Evolutionary conservation across 2,888 invertebrate species (phyloP).

Genomic region (Lagria hirta): DNA sequence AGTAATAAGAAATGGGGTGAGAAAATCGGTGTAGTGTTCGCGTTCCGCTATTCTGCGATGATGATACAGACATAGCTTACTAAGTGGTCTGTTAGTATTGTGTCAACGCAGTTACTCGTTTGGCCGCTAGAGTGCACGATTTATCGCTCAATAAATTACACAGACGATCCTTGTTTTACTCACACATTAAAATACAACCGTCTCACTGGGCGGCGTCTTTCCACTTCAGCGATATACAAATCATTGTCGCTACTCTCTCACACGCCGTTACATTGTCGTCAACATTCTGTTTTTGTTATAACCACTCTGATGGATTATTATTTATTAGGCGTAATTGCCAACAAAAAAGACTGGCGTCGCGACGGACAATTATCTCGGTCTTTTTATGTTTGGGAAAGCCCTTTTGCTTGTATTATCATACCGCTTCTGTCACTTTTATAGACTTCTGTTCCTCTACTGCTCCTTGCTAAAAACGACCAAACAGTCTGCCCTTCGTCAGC

Average conservation of each 20-base stretch:
- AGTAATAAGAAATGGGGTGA: constrained; percentile 19
- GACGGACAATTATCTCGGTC: constrained; percentile 13
- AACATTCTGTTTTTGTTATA: constrained; percentile 48
- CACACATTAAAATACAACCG: constrained; percentile 35
- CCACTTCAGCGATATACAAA: constrained; percentile 47
- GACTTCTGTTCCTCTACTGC: too few relatives aligned
- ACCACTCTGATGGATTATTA: constrained; percentile 49
- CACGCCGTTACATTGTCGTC: constrained; percentile 42
- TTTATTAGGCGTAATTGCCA: constrained; percentile 44
- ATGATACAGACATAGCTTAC: constrained; percentile 45
- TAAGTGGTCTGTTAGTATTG: constrained; percentile 55
- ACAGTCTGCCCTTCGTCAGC: too few relatives aligned
- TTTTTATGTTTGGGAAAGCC: constrained; percentile 4
- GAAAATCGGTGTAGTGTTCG: constrained; percentile 13
- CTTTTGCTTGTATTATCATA: too few relatives aligned
- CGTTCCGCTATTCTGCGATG: constrained; percentile 42
- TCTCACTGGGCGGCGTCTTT: constrained; percentile 35
- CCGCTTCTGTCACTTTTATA: too few relatives aligned
- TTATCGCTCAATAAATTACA: constrained; percentile 56
- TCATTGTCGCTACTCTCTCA: constrained; percentile 45
- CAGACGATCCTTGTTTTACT: constrained; percentile 47
- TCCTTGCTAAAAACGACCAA: too few relatives aligned
- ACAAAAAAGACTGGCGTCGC: constrained; percentile 27
- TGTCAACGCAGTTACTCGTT: constrained; percentile 55
- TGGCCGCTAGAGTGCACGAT: constrained; percentile 54